Evolutionary conservation across 1,140 invertebrate species (phyloP).

Genomic region (Drosophila ambigua): DNA sequence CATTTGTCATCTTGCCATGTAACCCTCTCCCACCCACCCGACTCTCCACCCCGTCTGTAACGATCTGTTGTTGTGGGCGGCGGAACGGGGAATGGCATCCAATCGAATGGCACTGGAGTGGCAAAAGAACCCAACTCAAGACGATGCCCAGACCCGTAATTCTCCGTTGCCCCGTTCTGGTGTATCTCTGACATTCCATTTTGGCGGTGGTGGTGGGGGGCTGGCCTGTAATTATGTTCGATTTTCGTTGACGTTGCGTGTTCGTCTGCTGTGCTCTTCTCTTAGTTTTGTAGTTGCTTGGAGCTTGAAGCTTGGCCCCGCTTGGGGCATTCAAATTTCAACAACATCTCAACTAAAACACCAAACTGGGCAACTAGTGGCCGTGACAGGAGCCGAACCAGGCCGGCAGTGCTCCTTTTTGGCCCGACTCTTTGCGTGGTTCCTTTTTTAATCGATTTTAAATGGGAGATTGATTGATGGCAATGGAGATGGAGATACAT

Average conservation of each 20-base stretch:
- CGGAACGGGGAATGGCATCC: slow-evolving; percentile 4
- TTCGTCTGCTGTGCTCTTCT: not conserved
- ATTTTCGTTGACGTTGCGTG: slow-evolving; percentile 22
- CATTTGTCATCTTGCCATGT: slow-evolving; percentile 54
- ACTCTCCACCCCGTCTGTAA: too few relatives aligned
- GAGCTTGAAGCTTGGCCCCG: not conserved
- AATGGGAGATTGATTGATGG: slow-evolving; percentile 70
- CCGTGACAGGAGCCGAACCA: slow-evolving; percentile 8
- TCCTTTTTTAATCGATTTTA: slow-evolving; percentile 64
- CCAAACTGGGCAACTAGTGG: slow-evolving; percentile 13
- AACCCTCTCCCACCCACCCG: not conserved
- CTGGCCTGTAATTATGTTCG: slow-evolving; percentile 42
- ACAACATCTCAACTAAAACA: slow-evolving; percentile 67
- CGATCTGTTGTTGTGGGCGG: slow-evolving; percentile 41
- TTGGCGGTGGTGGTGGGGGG: slow-evolving; percentile 4
- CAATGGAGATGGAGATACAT: slow-evolving; percentile 49
- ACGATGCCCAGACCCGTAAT: not conserved
- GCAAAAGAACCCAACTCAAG: slow-evolving; percentile 26
- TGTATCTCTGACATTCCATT: slow-evolving; percentile 5
- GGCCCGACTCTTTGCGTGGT: slow-evolving; percentile 15
- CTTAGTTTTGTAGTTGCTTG: not conserved
- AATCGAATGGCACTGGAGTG: slow-evolving; percentile 22
- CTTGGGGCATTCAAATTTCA: slow-evolving; percentile 58
- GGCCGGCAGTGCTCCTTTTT: not conserved
- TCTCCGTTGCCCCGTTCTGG: not conserved